phyloP scores from a whole-genome alignment of 2,888 invertebrate genomes.

The Diplolepis rosae region DNA sequence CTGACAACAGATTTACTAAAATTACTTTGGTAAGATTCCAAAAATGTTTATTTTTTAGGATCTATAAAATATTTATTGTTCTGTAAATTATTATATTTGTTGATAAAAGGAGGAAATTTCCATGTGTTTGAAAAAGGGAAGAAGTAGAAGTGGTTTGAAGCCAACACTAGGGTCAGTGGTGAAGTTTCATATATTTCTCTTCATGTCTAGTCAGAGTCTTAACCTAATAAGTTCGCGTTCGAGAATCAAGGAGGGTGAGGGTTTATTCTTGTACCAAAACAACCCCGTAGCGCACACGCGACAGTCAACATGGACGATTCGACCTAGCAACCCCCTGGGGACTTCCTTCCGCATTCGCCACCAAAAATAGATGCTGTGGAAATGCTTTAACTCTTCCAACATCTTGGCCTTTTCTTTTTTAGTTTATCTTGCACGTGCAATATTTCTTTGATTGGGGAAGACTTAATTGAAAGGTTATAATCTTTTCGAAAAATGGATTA shows the following conservation, averaged over 20 bases:
- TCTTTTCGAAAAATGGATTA: slow-evolving; percentile 21
- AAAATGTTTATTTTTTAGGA: too few species aligned
- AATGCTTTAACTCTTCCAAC: slow-evolving; percentile 32
- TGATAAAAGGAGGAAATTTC: too few species aligned
- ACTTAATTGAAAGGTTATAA: slow-evolving; percentile 5
- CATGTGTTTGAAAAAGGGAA: background rate
- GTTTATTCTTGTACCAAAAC: slow-evolving; percentile 56
- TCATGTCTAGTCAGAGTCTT: slow-evolving; percentile 34
- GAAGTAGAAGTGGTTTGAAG: background rate
- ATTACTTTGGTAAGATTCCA: too few species aligned
- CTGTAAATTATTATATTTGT: too few species aligned
- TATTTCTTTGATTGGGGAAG: background rate
- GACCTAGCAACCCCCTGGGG: slow-evolving; percentile 48
- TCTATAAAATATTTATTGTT: too few species aligned
- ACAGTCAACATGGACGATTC: slow-evolving; percentile 34
- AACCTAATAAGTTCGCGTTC: slow-evolving; percentile 10
- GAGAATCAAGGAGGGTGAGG: slow-evolving; percentile 37
- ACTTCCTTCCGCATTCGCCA: slow-evolving; percentile 48
- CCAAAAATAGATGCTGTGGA: slow-evolving; percentile 54
- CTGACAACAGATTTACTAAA: too few species aligned
- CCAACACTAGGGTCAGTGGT: background rate
- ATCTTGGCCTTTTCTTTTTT: slow-evolving; percentile 9
- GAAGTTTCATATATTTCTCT: slow-evolving; percentile 25
- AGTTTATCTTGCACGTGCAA: slow-evolving; percentile 2
- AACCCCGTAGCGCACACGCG: slow-evolving; percentile 51